A percentile compares a stretch with the other conserved stretches of the same genome.
These are phyloP conservation scores for Apoda limacodes DNA, from an alignment of 2,888 invertebrate species.

Conservation along the genomic window DNA sequence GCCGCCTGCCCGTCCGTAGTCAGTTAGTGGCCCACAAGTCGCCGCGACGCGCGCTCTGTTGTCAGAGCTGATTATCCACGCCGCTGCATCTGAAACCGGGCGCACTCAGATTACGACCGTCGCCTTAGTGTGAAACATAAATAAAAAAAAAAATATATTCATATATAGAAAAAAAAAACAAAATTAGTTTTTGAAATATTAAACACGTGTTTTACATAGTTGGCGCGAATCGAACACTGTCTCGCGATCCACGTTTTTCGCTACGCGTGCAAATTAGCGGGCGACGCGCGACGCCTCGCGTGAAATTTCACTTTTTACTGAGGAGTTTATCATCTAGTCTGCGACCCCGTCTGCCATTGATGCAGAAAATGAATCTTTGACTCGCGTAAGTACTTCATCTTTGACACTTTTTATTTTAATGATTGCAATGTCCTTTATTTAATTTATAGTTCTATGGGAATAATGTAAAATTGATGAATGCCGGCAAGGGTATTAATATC, in stretches of 20 bases:
- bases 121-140: constrained; percentile 1
- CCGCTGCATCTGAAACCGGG: constrained; percentile 38
- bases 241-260: constrained; percentile 55
- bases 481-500: too few relatives aligned
- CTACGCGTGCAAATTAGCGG: constrained; percentile 52
- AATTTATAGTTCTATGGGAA: too few relatives aligned
- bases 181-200: constrained; percentile 20
- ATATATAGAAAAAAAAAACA: constrained; percentile 10
- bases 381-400: constrained; percentile 46
- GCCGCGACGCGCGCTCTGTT: constrained; percentile 56
- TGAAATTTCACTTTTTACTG: constrained; percentile 63
- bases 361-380: constrained; percentile 38
- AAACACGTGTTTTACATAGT: constrained; percentile 59
- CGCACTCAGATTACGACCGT: constrained; percentile 32
- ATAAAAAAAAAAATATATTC: constrained; percentile 7
- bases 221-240: constrained; percentile 50
- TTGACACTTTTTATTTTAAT: constrained; percentile 17
- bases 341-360: constrained; percentile 33
- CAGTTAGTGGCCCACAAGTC: constrained; percentile 59
- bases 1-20: constrained; percentile 40
- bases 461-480: too few relatives aligned
- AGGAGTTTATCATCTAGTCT: constrained; percentile 40
- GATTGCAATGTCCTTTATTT: too few relatives aligned
- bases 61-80: constrained; percentile 35
- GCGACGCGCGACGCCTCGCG: constrained; percentile 35